These are phyloP conservation scores for Thymelicus acteon DNA, from an alignment of 2,888 invertebrate species.

Conservation along the genomic window DNA sequence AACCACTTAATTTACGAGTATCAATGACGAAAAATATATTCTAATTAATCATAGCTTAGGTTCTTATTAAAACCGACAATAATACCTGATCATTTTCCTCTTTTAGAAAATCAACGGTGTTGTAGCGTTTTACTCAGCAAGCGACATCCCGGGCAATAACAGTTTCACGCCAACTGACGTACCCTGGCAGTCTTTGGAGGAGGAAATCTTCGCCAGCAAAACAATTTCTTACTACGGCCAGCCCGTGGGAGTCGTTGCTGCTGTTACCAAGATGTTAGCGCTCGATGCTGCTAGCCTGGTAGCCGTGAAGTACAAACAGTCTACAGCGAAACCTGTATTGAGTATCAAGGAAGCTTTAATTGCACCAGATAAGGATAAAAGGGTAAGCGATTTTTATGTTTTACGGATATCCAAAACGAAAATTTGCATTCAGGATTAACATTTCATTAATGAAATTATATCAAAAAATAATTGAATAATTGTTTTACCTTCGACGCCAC, in stretches of 20 bases:
- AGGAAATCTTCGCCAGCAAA: conserved; percentile 83
- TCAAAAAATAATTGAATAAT: too few species aligned
- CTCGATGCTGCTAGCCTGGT: conserved; percentile 66
- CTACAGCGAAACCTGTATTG: conserved; percentile 70
- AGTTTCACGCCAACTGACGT: conserved; percentile 73
- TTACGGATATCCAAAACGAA: background rate
- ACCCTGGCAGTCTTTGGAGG: conserved; percentile 64
- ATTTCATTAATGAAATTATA: too few species aligned
- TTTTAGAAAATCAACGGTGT: conserved; percentile 87
- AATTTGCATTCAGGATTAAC: too few species aligned
- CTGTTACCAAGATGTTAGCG: conserved; percentile 81
- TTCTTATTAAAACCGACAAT: too few species aligned
- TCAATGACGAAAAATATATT: too few species aligned
- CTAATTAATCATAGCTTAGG: too few species aligned
- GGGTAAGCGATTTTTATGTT: conserved; percentile 55
- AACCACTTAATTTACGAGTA: too few species aligned
- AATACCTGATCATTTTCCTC: background rate
- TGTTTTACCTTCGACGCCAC: too few species aligned
- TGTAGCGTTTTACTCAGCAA: conserved; percentile 85
- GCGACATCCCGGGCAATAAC: conserved; percentile 90
- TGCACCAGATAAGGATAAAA: conserved; percentile 68
- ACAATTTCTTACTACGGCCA: conserved; percentile 88
- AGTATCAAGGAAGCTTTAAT: conserved; percentile 78
- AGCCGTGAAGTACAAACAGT: conserved; percentile 81
- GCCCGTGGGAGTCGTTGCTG: conserved; percentile 90